phyloP scores from a whole-genome alignment of 2,797 vertebrate species.

The Artibeus lituratus region DNA sequence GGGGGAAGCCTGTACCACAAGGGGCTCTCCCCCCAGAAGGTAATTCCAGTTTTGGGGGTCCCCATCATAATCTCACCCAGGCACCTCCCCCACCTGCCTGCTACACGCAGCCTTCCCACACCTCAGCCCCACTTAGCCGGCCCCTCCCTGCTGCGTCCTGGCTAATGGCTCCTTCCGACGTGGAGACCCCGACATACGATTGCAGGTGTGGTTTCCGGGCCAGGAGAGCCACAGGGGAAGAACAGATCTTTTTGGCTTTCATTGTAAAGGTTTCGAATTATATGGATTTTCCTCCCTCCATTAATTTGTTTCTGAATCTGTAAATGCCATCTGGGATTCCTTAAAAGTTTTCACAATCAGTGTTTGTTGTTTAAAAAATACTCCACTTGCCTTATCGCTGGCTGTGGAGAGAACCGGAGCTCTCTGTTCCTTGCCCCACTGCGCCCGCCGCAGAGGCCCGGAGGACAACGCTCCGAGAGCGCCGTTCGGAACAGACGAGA shows the following conservation, averaged over 20 bases:
- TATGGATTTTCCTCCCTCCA: background rate
- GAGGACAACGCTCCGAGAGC: background rate
- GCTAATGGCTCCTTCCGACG: background rate
- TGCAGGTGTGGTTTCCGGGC: background rate
- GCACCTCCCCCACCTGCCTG: background rate
- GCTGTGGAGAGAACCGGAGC: background rate
- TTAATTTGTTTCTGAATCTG: slow-evolving; percentile 48
- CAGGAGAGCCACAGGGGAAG: background rate
- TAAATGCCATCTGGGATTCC: slow-evolving; percentile 54
- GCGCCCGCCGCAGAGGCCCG: background rate
- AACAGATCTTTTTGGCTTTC: background rate
- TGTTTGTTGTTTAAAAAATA: slow-evolving; percentile 51
- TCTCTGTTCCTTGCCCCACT: slow-evolving; percentile 40
- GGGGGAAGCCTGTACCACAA: background rate
- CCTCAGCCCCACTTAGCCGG: accelerated
- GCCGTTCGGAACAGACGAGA: slow-evolving; percentile 35
- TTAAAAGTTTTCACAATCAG: slow-evolving; percentile 50
- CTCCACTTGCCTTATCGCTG: slow-evolving; percentile 21
- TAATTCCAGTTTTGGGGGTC: background rate
- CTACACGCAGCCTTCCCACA: accelerated
- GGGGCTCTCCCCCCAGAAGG: background rate
- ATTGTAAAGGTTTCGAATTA: slow-evolving; percentile 26
- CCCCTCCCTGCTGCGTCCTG: background rate
- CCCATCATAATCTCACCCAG: background rate
- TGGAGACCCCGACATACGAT: background rate